Percentiles rank a stretch among this genome's conserved stretches.
Evolutionary conservation across 1,140 invertebrate species (phyloP).

Genomic region (Dendroctonus ponderosae): DNA sequence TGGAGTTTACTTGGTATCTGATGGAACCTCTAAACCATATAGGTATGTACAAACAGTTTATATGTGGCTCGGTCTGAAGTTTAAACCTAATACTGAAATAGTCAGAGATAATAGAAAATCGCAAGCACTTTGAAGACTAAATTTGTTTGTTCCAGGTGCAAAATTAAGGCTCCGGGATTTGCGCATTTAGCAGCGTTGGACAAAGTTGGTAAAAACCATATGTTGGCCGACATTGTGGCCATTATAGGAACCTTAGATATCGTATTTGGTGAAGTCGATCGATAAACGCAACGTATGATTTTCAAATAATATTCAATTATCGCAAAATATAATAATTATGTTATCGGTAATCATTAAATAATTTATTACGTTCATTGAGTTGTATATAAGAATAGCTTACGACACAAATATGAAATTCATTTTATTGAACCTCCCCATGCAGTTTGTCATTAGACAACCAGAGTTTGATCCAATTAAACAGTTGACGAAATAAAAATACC

Average conservation of each 20-base stretch:
- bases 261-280: slow-evolving; percentile 95
- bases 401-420: neutral
- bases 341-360: neutral
- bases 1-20: slow-evolving; percentile 94
- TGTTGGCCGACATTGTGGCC: slow-evolving; percentile 94
- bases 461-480: neutral
- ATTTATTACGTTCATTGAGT: neutral
- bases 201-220: slow-evolving; percentile 80
- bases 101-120: neutral
- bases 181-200: slow-evolving; percentile 88
- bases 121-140: too few relatives aligned
- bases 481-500: too few relatives aligned
- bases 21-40: slow-evolving; percentile 93
- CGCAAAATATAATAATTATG: neutral
- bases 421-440: neutral
- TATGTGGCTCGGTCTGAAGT: neutral
- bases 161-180: slow-evolving; percentile 97
- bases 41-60: slow-evolving; percentile 50
- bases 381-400: neutral
- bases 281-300: slow-evolving; percentile 56
- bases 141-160: slow-evolving; percentile 59
- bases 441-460: neutral
- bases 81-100: neutral
- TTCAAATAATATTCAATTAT: neutral
- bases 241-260: slow-evolving; percentile 93